These are phyloP conservation scores for Alosa alosa DNA, from an alignment of 2,113 vertebrate species.

Conservation along the genomic window DNA sequence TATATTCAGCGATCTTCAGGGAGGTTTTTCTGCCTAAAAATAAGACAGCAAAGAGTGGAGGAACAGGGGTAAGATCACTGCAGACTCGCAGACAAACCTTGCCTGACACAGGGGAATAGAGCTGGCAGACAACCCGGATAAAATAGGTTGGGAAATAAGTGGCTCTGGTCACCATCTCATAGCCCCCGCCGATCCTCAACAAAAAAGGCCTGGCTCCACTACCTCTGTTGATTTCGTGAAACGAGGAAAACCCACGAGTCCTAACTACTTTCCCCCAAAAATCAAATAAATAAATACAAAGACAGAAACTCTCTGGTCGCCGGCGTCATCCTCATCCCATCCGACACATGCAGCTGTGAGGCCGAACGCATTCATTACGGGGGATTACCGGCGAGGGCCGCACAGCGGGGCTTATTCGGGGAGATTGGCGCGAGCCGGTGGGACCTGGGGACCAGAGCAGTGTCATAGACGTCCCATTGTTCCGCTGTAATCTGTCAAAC, in stretches of 20 bases:
- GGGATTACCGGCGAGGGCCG: not conserved
- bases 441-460: not conserved
- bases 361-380: not conserved
- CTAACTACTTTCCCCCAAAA: not conserved
- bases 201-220: slow-evolving; percentile 32
- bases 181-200: slow-evolving; percentile 43
- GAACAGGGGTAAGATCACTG: not conserved
- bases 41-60: not conserved
- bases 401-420: not conserved
- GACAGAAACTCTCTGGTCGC: not conserved
- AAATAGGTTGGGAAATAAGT: slow-evolving; percentile 29
- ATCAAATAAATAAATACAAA: not conserved
- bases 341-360: not conserved
- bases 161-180: slow-evolving; percentile 42
- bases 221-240: slow-evolving; percentile 31
- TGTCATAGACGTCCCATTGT: not conserved
- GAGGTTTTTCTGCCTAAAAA: slow-evolving; percentile 14
- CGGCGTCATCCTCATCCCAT: not conserved
- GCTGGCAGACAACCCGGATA: not conserved
- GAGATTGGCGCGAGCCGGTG: not conserved
- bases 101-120: slow-evolving; percentile 1
- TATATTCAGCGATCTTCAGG: slow-evolving; percentile 8
- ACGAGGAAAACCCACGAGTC: not conserved
- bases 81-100: slow-evolving; percentile 11
- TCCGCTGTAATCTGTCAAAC: not conserved